phyloP scores from a whole-genome alignment of 2,888 invertebrate species.

The Atrina japonica region DNA sequence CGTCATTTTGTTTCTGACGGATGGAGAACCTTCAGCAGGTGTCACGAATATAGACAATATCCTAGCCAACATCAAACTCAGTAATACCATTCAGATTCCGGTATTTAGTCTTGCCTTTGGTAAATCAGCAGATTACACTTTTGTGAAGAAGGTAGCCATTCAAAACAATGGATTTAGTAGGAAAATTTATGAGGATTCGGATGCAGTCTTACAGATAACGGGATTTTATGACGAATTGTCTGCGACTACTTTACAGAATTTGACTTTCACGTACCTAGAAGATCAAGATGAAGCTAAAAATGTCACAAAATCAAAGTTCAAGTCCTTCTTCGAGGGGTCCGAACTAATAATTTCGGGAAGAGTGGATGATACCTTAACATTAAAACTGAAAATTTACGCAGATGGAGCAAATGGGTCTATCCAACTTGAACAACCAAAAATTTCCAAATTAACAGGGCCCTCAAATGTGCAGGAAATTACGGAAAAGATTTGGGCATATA shows the following conservation, averaged over 20 bases:
- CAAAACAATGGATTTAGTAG: constrained; percentile 87
- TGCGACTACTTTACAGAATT: constrained; percentile 86
- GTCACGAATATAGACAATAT: constrained; percentile 71
- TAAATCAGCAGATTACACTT: constrained; percentile 58
- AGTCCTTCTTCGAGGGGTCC: constrained; percentile 62
- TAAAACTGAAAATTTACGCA: constrained; percentile 31
- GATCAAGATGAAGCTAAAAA: constrained; percentile 60
- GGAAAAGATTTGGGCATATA: constrained; percentile 72
- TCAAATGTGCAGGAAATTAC: constrained; percentile 54
- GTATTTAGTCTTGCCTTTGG: constrained; percentile 66
- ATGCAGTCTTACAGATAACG: constrained; percentile 86
- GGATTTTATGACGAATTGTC: constrained; percentile 85
- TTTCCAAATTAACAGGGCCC: constrained; percentile 35
- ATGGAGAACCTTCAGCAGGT: constrained; percentile 80
- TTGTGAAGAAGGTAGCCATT: constrained; percentile 79
- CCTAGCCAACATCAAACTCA: constrained; percentile 56
- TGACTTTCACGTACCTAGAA: constrained; percentile 84
- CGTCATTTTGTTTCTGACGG: constrained; percentile 80
- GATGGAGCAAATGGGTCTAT: constrained; percentile 26
- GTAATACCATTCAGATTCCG: constrained; percentile 57
- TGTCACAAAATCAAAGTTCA: constrained; percentile 53
- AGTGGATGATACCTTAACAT: constrained; percentile 32
- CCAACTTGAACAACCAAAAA: constrained; percentile 20
- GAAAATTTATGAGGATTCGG: constrained; percentile 88
- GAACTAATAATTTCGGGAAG: constrained; percentile 61